Percentiles rank a stretch among this genome's conserved stretches.
Conservation (phyloP, 1,140 invertebrate genomes). For the Atta cephalotes region DNA sequence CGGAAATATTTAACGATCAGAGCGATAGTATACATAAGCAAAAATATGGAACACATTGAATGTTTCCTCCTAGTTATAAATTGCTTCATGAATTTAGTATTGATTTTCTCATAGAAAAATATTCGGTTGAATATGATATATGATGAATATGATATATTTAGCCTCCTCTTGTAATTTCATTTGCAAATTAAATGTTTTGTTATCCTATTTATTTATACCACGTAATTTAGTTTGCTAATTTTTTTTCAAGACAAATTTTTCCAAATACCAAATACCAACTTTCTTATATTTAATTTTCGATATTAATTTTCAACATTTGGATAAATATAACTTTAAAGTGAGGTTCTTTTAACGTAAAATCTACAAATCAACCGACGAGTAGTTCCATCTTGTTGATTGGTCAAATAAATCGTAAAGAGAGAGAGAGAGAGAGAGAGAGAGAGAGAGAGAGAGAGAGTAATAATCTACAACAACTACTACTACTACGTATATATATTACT, state of each 20-base stretch:
- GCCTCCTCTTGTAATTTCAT: background rate
- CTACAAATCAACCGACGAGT: background rate
- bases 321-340: slow-evolving; percentile 1
- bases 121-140: background rate
- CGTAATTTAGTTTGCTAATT: background rate
- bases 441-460: background rate
- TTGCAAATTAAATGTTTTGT: background rate
- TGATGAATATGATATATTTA: background rate
- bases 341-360: slow-evolving; percentile 9
- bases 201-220: background rate
- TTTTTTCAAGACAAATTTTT: background rate
- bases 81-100: background rate
- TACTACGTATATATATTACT: too few species aligned
- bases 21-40: background rate
- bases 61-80: background rate
- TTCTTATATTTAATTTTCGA: background rate
- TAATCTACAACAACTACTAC: too few species aligned
- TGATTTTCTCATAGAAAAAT: background rate
- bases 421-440: background rate
- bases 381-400: background rate
- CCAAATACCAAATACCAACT: background rate
- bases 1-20: slow-evolving; percentile 16
- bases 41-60: background rate
- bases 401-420: slow-evolving; percentile 1
- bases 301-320: background rate